Evolutionary conservation across 2,113 vertebrate species (phyloP).

Genomic region (Syngnathus floridae): DNA sequence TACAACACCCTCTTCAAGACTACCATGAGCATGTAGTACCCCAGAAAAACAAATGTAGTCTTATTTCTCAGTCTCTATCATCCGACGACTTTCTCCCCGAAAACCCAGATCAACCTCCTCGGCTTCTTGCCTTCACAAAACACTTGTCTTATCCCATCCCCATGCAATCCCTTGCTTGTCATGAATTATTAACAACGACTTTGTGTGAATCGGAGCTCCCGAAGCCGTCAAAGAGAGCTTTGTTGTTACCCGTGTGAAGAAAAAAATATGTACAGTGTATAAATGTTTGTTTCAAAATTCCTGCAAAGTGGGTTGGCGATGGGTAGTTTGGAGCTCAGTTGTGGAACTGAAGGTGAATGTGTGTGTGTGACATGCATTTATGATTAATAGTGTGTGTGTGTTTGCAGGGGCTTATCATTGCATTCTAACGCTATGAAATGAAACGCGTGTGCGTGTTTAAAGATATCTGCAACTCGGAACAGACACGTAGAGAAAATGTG

Average conservation of each 20-base stretch:
- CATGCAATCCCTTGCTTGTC: conserved; percentile 51
- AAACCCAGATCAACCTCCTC: conserved; percentile 52
- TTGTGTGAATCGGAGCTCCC: conserved; percentile 51
- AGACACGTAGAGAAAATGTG: not conserved
- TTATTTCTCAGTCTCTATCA: conserved; percentile 23
- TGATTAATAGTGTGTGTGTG: conserved; percentile 8
- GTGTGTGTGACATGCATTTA: not conserved
- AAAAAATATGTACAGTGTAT: not conserved
- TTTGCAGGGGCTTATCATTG: too few relatives aligned
- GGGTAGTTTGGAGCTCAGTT: not conserved
- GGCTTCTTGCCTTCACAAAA: conserved; percentile 53
- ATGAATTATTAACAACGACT: conserved; percentile 67
- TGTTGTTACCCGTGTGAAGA: conserved; percentile 19
- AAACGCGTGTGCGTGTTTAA: not conserved
- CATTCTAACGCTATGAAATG: too few relatives aligned
- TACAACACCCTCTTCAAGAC: not conserved
- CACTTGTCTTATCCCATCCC: conserved; percentile 50
- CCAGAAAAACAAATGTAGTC: conserved; percentile 37
- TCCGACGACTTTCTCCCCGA: conserved; percentile 21
- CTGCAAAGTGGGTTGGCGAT: not conserved
- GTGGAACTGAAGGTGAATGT: not conserved
- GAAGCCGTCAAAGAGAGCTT: conserved; percentile 34
- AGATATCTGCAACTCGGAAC: not conserved
- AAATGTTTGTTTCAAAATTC: not conserved
- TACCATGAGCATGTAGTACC: conserved; percentile 8